Percentiles rank a stretch among this genome's conserved stretches.
Evolutionary conservation across 2,888 invertebrate species (phyloP).

Genomic region (Drosophila trichaetosa): DNA sequence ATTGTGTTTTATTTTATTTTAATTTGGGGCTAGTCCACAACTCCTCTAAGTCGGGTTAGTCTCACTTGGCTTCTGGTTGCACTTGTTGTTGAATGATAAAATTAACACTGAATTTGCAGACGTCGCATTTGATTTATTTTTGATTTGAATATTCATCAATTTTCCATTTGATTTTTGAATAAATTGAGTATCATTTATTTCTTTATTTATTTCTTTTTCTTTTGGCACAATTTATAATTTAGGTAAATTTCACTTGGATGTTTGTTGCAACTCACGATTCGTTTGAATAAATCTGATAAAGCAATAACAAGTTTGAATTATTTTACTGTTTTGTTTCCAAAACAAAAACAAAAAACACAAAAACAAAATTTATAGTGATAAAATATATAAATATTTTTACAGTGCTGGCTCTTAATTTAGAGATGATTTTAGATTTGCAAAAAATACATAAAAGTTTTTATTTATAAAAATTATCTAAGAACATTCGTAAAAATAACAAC

Average conservation of each 20-base stretch:
- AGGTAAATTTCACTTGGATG: conserved; percentile 28
- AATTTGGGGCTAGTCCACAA: conserved; percentile 28
- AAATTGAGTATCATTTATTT: conserved; percentile 43
- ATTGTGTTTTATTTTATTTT: conserved; percentile 6
- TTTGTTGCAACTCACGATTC: conserved; percentile 39
- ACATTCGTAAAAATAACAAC: background rate
- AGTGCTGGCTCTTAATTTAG: background rate
- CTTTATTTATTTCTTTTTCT: conserved; percentile 46
- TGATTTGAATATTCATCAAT: conserved; percentile 23
- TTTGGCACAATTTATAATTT: conserved; percentile 72
- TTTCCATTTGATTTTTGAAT: conserved; percentile 14
- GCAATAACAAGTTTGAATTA: background rate
- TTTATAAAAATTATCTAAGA: background rate
- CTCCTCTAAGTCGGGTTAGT: conserved; percentile 39
- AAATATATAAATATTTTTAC: background rate
- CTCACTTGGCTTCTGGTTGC: conserved; percentile 29
- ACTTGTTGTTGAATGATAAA: conserved; percentile 14
- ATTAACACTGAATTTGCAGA: conserved; percentile 38
- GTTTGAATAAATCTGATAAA: conserved; percentile 32
- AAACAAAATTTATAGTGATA: background rate
- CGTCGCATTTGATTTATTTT: conserved; percentile 45
- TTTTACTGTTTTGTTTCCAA: background rate
- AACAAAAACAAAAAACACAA: conserved; percentile 7
- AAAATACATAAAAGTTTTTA: background rate
- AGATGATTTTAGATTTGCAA: background rate